Conservation (phyloP, 2,113 vertebrate genomes). For the Cynopterus brachyotis region DNA sequence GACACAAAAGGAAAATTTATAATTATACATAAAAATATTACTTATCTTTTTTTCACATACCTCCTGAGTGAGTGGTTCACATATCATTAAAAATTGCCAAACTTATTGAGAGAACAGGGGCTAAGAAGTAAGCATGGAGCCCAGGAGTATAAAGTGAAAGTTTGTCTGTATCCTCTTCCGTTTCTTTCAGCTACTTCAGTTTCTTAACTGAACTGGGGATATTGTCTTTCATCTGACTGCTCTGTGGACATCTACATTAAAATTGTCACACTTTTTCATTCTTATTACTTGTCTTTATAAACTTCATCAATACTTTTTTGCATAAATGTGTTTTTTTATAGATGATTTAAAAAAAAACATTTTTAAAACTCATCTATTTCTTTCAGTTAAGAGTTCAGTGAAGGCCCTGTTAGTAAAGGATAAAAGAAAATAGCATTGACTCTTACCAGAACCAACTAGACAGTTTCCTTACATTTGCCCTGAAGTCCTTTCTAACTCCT, state of each 20-base stretch:
- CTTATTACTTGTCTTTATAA: neutral
- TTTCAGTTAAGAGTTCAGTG: neutral
- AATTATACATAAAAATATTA: constrained; percentile 41
- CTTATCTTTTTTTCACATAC: neutral
- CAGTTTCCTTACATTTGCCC: neutral
- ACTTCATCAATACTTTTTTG: neutral
- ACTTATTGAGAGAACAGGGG: neutral
- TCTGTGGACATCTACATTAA: neutral
- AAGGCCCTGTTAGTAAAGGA: neutral
- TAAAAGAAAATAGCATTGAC: neutral
- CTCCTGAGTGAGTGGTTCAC: neutral
- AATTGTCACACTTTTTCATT: neutral
- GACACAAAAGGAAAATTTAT: neutral
- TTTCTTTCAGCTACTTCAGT: neutral
- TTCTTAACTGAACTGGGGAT: neutral
- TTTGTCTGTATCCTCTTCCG: neutral
- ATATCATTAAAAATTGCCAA: constrained; percentile 23
- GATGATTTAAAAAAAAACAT: neutral
- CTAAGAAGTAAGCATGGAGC: neutral
- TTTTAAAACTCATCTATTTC: neutral
- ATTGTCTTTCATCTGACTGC: neutral
- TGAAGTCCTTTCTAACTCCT: neutral
- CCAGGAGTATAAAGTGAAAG: neutral
- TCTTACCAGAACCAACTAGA: neutral
- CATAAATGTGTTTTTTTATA: neutral